A percentile compares a stretch with the other conserved stretches of the same genome.
These are phyloP conservation scores for Rhopalosiphum nymphaeae DNA, from an alignment of 2,888 invertebrate genomes.

Conservation along the genomic window DNA sequence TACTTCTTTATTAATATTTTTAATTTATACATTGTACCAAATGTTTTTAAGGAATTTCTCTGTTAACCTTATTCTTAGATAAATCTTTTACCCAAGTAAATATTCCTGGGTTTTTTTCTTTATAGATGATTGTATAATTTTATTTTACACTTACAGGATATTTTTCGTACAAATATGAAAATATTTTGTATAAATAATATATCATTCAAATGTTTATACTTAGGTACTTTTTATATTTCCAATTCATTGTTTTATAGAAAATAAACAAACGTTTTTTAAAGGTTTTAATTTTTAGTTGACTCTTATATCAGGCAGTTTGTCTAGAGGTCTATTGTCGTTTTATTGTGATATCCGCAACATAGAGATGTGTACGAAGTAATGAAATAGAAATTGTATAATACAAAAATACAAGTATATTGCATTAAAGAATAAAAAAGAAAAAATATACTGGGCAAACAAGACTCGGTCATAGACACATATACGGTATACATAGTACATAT, in stretches of 20 bases:
- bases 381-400: background rate
- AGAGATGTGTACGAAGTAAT: background rate
- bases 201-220: background rate
- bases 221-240: background rate
- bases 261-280: background rate
- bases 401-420: background rate
- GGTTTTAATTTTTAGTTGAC: background rate
- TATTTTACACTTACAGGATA: background rate
- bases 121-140: background rate
- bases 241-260: background rate
- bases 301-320: background rate
- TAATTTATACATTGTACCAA: background rate
- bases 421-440: background rate
- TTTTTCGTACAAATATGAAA: background rate
- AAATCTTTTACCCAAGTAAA: background rate
- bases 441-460: background rate
- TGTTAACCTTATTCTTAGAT: background rate
- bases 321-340: background rate
- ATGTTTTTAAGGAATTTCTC: background rate
- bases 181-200: background rate
- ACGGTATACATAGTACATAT: background rate
- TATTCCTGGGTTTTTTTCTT: background rate
- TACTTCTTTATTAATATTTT: background rate
- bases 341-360: background rate
- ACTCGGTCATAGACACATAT: background rate